A percentile compares a stretch with the other conserved stretches of the same genome.
phyloP scores from a whole-genome alignment of 2,888 invertebrate species.

The Harpagoxenus sublaevis region DNA sequence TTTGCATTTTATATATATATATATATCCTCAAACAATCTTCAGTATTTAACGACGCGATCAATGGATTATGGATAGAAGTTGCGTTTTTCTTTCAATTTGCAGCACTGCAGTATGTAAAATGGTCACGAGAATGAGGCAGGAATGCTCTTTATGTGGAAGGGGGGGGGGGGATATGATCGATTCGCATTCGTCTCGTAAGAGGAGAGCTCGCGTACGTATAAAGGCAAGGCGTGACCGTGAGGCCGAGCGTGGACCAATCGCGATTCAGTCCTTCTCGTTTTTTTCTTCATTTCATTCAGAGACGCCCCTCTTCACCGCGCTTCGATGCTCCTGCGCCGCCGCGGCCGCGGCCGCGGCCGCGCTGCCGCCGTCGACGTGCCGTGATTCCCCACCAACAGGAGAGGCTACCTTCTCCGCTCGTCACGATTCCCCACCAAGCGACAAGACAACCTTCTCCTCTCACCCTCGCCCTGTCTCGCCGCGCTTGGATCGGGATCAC shows the following conservation, averaged over 20 bases:
- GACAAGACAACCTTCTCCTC: constrained; percentile 29
- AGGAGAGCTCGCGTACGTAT: constrained; percentile 59
- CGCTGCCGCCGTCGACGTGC: constrained; percentile 45
- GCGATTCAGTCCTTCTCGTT: constrained; percentile 73
- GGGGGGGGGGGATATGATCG: constrained; percentile 16
- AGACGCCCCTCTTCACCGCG: constrained; percentile 53
- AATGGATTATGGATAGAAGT: not conserved
- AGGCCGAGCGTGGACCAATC: constrained; percentile 77
- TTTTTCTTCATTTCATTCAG: constrained; percentile 70
- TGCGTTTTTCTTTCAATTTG: constrained; percentile 13
- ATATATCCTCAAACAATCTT: constrained; percentile 1
- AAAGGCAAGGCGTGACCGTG: constrained; percentile 80
- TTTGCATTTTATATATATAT: not conserved
- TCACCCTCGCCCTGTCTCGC: constrained; percentile 61
- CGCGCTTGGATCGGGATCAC: constrained; percentile 73
- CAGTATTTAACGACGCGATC: constrained; percentile 17
- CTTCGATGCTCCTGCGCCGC: constrained; percentile 41
- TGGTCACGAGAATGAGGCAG: constrained; percentile 4
- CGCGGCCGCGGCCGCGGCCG: constrained; percentile 8
- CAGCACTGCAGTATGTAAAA: not conserved
- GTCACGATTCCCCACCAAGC: constrained; percentile 34
- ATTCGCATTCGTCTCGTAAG: constrained; percentile 37
- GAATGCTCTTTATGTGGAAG: constrained; percentile 11
- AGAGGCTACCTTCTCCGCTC: constrained; percentile 48
- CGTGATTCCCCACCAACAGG: constrained; percentile 62